These are phyloP conservation scores for Carlito syrichta DNA, from an alignment of 2,113 vertebrate species.

Conservation along the genomic window DNA sequence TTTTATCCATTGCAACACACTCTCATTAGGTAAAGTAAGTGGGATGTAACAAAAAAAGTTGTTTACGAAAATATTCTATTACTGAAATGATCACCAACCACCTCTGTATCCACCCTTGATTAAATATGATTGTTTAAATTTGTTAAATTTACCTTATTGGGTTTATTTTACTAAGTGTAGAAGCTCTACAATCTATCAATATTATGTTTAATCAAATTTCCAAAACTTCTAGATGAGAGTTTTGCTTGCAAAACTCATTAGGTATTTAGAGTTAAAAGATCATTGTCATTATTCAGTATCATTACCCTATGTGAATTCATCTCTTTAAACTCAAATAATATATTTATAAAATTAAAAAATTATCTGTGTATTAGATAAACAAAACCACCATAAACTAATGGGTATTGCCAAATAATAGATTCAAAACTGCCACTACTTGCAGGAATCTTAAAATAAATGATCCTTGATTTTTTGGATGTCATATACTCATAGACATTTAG, in stretches of 20 bases:
- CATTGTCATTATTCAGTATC: background rate
- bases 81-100: background rate
- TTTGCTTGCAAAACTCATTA: background rate
- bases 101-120: background rate
- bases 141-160: background rate
- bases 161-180: background rate
- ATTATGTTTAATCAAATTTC: background rate
- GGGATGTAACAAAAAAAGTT: background rate
- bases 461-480: background rate
- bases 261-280: background rate
- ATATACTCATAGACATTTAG: background rate
- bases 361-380: background rate
- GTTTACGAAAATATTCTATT: background rate
- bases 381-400: background rate
- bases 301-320: background rate
- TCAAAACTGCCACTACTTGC: background rate
- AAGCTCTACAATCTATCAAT: background rate
- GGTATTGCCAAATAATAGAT: slow-evolving; percentile 17
- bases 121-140: background rate
- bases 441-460: slow-evolving; percentile 35
- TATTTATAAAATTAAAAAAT: background rate
- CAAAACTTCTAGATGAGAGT: background rate
- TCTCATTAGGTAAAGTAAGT: background rate
- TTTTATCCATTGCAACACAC: background rate
- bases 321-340: slow-evolving; percentile 36